Conservation (phyloP, 2,888 invertebrate species). For the Lithophane socia region DNA sequence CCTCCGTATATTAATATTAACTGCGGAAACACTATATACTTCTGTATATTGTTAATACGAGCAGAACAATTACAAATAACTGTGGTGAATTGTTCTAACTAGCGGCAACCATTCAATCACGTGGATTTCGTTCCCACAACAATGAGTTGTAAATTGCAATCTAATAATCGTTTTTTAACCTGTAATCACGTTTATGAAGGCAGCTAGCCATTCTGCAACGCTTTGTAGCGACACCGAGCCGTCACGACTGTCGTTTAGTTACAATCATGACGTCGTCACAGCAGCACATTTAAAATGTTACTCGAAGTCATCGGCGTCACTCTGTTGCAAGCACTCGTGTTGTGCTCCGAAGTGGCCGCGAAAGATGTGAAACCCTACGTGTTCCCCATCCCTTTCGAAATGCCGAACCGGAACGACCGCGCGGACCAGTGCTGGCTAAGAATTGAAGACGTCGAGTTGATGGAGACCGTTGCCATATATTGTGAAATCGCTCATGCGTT, state of each 20-base stretch:
- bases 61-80: conserved; percentile 38
- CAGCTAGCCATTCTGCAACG: conserved; percentile 78
- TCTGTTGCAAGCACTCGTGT: conserved; percentile 67
- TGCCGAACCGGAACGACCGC: conserved; percentile 85
- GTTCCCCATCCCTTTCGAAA: conserved; percentile 82
- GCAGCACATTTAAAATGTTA: conserved; percentile 88
- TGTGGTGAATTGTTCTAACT: conserved; percentile 47
- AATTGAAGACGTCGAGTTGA: conserved; percentile 83
- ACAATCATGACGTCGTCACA: conserved; percentile 82
- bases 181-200: conserved; percentile 83
- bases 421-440: conserved; percentile 86
- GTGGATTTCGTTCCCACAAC: conserved; percentile 63
- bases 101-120: conserved; percentile 64
- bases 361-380: conserved; percentile 74
- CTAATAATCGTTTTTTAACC: conserved; percentile 81
- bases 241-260: conserved; percentile 82
- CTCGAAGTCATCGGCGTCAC: conserved; percentile 71
- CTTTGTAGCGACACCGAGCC: conserved; percentile 76
- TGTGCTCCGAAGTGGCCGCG: conserved; percentile 66
- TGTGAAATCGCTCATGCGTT: conserved; percentile 82
- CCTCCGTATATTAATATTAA: conserved; percentile 25
- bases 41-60: conserved; percentile 9
- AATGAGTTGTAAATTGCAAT: conserved; percentile 80
- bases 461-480: conserved; percentile 81
- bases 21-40: conserved; percentile 7